These are phyloP conservation scores for Plodia interpunctella DNA, from an alignment of 1,140 invertebrate genomes.

Conservation along the genomic window DNA sequence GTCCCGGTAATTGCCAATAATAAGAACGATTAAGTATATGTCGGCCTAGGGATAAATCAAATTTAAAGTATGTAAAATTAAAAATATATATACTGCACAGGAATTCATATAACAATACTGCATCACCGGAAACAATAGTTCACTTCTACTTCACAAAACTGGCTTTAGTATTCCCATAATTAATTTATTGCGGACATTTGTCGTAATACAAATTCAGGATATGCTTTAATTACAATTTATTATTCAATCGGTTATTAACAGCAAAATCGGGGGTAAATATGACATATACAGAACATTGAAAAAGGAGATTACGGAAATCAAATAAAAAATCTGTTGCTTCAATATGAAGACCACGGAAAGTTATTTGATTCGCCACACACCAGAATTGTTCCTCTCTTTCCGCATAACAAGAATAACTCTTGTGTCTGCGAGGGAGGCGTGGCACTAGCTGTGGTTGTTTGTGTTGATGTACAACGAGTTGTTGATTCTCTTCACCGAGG, in stretches of 20 bases:
- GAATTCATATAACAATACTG: background rate
- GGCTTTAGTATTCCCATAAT: constrained; percentile 11
- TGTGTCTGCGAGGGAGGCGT: background rate
- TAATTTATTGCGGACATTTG: background rate
- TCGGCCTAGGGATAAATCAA: too few relatives aligned
- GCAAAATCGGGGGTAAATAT: too few relatives aligned
- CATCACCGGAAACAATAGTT: background rate
- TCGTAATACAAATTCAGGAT: background rate
- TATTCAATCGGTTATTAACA: too few relatives aligned
- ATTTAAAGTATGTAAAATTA: background rate
- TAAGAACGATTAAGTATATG: too few relatives aligned
- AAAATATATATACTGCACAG: background rate
- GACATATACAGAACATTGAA: background rate
- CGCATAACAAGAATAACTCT: background rate
- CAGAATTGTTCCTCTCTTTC: background rate
- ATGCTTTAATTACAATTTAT: background rate
- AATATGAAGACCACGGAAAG: background rate
- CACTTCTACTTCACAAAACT: too few relatives aligned
- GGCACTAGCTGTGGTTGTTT: constrained; percentile 61
- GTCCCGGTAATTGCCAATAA: too few relatives aligned
- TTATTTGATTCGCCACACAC: constrained; percentile 5
- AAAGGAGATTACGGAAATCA: background rate
- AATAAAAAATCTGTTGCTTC: background rate
- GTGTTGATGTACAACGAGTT: constrained; percentile 40
- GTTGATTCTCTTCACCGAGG: constrained; percentile 51